Base-by-base conservation (phyloP, 2,888 invertebrate genomes). In the Odontomyia ornata region DNA sequence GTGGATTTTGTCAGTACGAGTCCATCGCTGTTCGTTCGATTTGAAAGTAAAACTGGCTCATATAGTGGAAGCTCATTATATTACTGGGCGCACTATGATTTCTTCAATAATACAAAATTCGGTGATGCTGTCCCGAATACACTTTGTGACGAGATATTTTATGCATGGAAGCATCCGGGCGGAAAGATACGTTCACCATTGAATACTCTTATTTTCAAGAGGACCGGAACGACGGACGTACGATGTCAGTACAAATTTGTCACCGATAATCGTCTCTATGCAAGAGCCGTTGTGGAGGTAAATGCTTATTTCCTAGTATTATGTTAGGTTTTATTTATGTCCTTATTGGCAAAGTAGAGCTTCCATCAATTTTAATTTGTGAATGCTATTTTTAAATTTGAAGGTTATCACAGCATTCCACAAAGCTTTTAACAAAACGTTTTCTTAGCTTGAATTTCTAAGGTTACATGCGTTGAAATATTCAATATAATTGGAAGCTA, bases 51-150 rank as follows among this genome's bases (percentile, higher is more conserved):
- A 84, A 95, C 96, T 1, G 96, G 97, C 25, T 95, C 95, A 80
- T 96, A 96, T 82, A 95, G 95, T 79, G 96, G 96, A 89, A 95
- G 95, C n/a, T 96, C 96, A 0, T 88, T 97, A 15, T 96, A 96
- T 86, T 96, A 96, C 85, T 96, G 96, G 96, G 96, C 96, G 0
- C 96, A 96, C 84, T 96, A 96, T 83, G 96, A 96, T 83, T 96
- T 96, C 88, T 96, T 96, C 88, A 96, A 96, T 85, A 95, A 95
- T 82, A 95, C 95, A 0, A 92, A 93, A 73, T 93, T 93, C 80
- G 96, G 96, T 0, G 94, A 94, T 80, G 92, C 94, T 0, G 93
- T 96, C 0, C 90, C 91, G 0, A 93, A 92, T 23, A 95, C 94
- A 0, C 91, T 92, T 2, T 97, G 96, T 84, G 96, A 97, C 82